These are phyloP conservation scores for Uria aalge DNA, from an alignment of 2,113 vertebrate species.

Conservation along the genomic window DNA sequence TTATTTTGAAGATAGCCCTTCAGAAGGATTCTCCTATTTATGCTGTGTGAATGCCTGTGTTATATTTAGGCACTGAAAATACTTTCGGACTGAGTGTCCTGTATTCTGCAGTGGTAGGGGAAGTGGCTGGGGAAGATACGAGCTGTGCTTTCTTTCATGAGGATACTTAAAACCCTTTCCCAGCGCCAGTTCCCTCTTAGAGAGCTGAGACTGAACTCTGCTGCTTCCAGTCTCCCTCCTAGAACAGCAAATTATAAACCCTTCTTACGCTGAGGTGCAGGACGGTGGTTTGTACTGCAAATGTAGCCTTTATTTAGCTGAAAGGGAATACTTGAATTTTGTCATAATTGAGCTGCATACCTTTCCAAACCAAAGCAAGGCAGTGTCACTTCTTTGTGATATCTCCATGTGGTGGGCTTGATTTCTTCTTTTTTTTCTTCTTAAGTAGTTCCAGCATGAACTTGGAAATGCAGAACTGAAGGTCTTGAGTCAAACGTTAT, in stretches of 20 bases:
- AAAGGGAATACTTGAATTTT: neutral
- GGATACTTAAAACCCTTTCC: neutral
- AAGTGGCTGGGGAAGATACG: neutral
- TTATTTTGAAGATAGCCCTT: slow-evolving; percentile 18
- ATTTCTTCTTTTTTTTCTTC: neutral
- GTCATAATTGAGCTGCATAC: neutral
- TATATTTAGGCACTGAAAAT: slow-evolving; percentile 57
- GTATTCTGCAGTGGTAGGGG: neutral
- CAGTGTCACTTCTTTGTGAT: neutral
- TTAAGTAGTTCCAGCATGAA: neutral
- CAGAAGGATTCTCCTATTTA: slow-evolving; percentile 46
- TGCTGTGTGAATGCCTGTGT: neutral
- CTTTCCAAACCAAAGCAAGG: neutral
- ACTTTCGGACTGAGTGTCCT: slow-evolving; percentile 5
- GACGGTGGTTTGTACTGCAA: neutral
- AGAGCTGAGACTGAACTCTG: neutral
- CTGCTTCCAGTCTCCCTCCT: neutral
- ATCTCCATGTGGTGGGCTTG: neutral
- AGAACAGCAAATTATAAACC: neutral
- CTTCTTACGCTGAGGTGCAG: neutral
- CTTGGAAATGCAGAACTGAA: neutral
- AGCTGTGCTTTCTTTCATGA: neutral
- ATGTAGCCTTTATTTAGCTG: neutral
- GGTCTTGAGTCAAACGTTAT: neutral
- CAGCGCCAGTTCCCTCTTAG: neutral